Evolutionary conservation across 2,113 vertebrate genomes (phyloP).

Genomic region (Hippopotamus amphibius): DNA sequence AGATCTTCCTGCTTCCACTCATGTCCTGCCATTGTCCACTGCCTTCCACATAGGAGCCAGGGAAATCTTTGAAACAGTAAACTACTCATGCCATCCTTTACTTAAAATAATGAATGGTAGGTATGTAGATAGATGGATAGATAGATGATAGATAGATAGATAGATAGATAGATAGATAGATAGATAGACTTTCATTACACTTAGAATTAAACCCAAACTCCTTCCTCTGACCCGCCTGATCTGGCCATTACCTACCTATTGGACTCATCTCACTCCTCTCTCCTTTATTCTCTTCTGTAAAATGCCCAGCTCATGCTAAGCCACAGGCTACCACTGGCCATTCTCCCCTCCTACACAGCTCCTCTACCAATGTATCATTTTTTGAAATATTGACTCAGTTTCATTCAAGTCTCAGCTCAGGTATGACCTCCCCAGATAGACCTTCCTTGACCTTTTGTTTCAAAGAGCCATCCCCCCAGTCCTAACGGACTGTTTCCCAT

Average conservation of each 20-base stretch:
- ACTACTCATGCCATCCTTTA: background rate
- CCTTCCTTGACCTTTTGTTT: background rate
- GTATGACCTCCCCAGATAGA: background rate
- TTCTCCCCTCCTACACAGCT: background rate
- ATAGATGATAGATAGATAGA: background rate
- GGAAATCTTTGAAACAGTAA: background rate
- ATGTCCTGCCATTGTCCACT: accelerated
- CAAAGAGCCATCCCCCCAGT: background rate
- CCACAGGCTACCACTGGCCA: background rate
- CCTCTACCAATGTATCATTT: background rate
- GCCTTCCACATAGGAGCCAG: background rate
- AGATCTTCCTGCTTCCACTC: background rate
- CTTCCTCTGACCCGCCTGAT: background rate
- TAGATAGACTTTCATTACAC: background rate
- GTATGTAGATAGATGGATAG: no score
- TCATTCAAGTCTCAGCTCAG: background rate
- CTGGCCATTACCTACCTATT: background rate
- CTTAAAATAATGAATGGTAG: background rate
- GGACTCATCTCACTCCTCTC: background rate
- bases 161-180: background rate
- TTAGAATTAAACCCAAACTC: background rate
- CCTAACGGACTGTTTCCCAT: no score
- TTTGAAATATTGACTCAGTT: background rate
- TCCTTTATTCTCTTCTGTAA: background rate
- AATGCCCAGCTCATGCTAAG: background rate